Conservation (phyloP, 1,140 invertebrate genomes). For the Nixonia krombeini region DNA sequence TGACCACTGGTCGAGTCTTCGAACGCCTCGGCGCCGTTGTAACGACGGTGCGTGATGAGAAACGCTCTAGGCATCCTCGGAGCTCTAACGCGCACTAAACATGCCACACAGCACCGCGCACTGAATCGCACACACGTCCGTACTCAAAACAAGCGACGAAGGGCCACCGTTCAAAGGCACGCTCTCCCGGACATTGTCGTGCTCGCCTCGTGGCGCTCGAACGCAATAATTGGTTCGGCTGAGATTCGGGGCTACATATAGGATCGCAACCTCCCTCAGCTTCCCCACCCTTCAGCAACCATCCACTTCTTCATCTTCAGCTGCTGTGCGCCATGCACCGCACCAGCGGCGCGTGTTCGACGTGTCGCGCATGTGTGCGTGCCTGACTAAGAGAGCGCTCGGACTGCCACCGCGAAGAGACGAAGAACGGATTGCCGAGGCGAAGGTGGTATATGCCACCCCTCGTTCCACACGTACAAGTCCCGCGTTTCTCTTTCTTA, state of each 20-base stretch:
- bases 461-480: too few species aligned
- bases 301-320: constrained; percentile 50
- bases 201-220: constrained; percentile 61
- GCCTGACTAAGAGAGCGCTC: constrained; percentile 8
- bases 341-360: not conserved
- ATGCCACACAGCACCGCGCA: constrained; percentile 8
- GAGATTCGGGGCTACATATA: constrained; percentile 71
- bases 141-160: too few species aligned
- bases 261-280: constrained; percentile 62
- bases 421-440: constrained; percentile 34
- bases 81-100: constrained; percentile 2
- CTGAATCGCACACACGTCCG: not conserved
- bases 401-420: constrained; percentile 36
- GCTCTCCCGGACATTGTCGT: constrained; percentile 44
- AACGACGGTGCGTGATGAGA: constrained; percentile 74
- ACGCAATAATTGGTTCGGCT: constrained; percentile 67
- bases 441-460: constrained; percentile 40
- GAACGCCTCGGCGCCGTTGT: constrained; percentile 68
- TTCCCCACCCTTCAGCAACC: constrained; percentile 49
- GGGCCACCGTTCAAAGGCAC: too few species aligned
- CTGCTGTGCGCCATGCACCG: constrained; percentile 18
- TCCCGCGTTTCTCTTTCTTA: too few species aligned
- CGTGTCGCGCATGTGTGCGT: constrained; percentile 10
- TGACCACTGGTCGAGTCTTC: constrained; percentile 62
- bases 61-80: constrained; percentile 73